A percentile compares a stretch with the other conserved stretches of the same genome.
Conservation (phyloP, 2,888 invertebrate species). For the Aricia artaxerxes region DNA sequence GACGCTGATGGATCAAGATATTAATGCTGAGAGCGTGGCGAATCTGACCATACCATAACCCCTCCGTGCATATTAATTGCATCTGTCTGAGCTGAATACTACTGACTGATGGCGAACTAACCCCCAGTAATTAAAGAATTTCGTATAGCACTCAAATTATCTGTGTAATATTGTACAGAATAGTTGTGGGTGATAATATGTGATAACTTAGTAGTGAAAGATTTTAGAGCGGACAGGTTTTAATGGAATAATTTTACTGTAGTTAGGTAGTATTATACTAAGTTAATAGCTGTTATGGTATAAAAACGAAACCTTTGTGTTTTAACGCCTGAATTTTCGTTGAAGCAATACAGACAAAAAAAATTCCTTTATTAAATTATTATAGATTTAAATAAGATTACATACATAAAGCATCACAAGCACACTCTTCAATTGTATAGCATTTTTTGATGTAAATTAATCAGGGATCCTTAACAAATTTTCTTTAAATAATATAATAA, state of each 20-base stretch:
- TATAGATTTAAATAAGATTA: neutral
- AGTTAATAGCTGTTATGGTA: neutral
- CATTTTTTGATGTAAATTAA: neutral
- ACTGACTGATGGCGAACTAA: constrained; percentile 38
- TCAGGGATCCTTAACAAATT: neutral
- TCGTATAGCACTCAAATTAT: constrained; percentile 32
- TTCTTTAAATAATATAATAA: neutral
- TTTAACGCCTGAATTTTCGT: neutral
- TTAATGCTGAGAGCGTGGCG: constrained; percentile 77
- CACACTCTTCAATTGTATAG: neutral
- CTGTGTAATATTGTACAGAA: constrained; percentile 19
- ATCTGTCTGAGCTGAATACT: constrained; percentile 32
- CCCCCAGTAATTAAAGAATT: constrained; percentile 37
- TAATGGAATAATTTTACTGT: too few species aligned
- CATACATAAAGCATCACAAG: neutral
- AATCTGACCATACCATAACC: constrained; percentile 72
- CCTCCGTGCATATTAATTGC: constrained; percentile 53
- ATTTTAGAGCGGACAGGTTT: too few species aligned
- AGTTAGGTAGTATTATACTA: too few species aligned
- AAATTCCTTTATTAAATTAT: too few species aligned
- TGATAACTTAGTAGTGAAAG: too few species aligned
- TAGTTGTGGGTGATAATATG: neutral
- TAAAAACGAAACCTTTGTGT: neutral
- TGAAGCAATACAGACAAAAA: neutral
- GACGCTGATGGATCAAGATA: constrained; percentile 79